Base-by-base conservation (phyloP, 1,140 invertebrate genomes). In the Augochlora pura region DNA sequence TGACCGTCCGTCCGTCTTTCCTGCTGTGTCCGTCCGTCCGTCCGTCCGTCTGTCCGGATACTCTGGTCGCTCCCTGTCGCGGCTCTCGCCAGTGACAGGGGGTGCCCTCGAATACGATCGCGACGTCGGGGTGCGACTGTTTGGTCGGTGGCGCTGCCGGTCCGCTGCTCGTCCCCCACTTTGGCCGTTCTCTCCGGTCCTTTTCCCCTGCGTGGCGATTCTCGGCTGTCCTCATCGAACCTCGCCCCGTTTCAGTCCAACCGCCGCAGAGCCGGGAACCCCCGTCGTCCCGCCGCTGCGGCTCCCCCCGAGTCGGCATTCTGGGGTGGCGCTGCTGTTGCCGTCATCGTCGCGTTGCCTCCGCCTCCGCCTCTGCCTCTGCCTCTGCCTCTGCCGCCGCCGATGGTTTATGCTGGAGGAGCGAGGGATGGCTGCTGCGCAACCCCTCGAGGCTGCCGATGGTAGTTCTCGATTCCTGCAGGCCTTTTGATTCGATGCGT, bases 111-210 rank as follows among this genome's bases (percentile, higher is more conserved):
- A 86, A 86, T 86, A 86, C 84, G 84, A 86, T 78, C 80, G 76
- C 84, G 81, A 86, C 85, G 85, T 88, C 87, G 89, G 89, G 88
- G 85, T 85, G 88, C 89, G 88, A 90, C 89, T 90, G 84, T 80
- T 87, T 85, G 81, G 84, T 85, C 82, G 85, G 88, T 85, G 86
- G 84, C 89, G 87, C 89, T 86, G 85, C 70, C 76, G 79, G 67
- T 82, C 78, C 71, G 71, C 73, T 32, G 69, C 69, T 85, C 86
- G 76, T 82, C 84, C 79, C 79, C 75, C 59, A n/a, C 64, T 68
- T 23, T 16, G n/a, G 12, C 42, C 42, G 42, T 12, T 46, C 42
- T 12, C 1, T 14, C 14, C 10, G 10, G 14, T 46, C 42, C 14
- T 46, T 12, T 14, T 46, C 42, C 42, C 60, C 23, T 64, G 68